A percentile compares a stretch with the other conserved stretches of the same genome.
Conservation (phyloP, 2,888 invertebrate genomes). For the Andrena trimmerana region DNA sequence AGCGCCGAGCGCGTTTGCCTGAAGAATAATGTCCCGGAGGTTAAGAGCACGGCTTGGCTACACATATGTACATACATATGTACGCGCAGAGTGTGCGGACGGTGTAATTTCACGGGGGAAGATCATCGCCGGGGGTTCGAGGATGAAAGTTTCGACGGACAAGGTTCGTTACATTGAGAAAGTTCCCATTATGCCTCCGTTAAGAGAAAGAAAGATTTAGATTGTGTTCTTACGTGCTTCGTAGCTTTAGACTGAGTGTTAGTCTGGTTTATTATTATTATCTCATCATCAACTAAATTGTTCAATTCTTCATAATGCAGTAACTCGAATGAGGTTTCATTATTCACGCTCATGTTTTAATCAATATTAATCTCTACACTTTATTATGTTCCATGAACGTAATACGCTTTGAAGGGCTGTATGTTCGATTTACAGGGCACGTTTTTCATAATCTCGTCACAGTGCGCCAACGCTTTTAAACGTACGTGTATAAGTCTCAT, state of each 20-base stretch:
- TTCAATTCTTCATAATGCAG: too few relatives aligned
- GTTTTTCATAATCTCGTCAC: not conserved
- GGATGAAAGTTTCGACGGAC: not conserved
- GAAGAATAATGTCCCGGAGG: not conserved
- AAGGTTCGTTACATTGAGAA: not conserved
- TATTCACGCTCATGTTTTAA: not conserved
- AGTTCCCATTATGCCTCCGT: not conserved
- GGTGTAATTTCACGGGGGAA: not conserved
- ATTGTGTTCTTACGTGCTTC: not conserved
- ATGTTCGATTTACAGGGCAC: too few relatives aligned
- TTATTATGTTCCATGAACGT: not conserved
- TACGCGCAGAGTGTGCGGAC: not conserved
- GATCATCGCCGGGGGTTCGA: not conserved
- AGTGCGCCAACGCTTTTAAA: not conserved
- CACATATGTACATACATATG: not conserved
- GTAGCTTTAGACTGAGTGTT: not conserved
- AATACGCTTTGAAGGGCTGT: not conserved
- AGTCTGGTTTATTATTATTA: too few relatives aligned
- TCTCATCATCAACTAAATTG: too few relatives aligned
- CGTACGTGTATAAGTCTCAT: not conserved
- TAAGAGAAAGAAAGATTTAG: not conserved
- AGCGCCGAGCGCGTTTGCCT: not conserved
- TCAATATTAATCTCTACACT: not conserved
- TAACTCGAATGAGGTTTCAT: not conserved
- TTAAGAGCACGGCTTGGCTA: not conserved